phyloP scores from a whole-genome alignment of 2,797 vertebrate species.

The Megaceryle alcyon region DNA sequence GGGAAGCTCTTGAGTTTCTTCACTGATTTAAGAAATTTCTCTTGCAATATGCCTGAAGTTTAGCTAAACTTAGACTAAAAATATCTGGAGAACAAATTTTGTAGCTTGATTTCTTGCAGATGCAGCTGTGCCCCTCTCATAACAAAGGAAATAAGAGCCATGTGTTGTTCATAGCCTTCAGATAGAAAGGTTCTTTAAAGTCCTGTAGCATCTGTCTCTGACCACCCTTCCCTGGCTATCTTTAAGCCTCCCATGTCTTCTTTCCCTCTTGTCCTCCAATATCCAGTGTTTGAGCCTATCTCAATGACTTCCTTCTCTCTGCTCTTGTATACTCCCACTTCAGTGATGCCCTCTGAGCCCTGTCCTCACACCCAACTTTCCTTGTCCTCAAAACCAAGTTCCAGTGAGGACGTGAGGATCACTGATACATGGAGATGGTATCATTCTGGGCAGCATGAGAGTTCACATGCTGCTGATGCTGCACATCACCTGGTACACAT shows the following conservation, averaged over 20 bases:
- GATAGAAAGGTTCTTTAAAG: not conserved
- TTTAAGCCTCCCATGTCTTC: not conserved
- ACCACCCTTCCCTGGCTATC: not conserved
- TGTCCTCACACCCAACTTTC: not conserved
- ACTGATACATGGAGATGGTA: not conserved
- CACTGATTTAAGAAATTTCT: not conserved
- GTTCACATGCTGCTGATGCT: not conserved
- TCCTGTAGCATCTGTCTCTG: not conserved
- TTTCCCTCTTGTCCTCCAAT: not conserved
- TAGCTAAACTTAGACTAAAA: not conserved
- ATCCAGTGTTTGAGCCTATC: not conserved
- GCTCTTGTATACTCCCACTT: not conserved
- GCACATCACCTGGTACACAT: not conserved
- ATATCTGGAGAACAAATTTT: not conserved
- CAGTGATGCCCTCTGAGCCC: not conserved
- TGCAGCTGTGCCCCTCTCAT: not conserved
- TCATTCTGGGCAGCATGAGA: not conserved
- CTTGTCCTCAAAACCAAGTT: not conserved
- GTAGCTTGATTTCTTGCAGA: not conserved
- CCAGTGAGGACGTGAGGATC: not conserved
- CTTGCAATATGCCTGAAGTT: not conserved
- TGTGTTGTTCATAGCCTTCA: not conserved
- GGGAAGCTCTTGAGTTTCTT: not conserved
- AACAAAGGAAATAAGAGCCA: not conserved
- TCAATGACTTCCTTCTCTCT: not conserved